These are phyloP conservation scores for Zaprionus bogoriensis DNA, from an alignment of 2,888 invertebrate genomes.

Conservation along the genomic window DNA sequence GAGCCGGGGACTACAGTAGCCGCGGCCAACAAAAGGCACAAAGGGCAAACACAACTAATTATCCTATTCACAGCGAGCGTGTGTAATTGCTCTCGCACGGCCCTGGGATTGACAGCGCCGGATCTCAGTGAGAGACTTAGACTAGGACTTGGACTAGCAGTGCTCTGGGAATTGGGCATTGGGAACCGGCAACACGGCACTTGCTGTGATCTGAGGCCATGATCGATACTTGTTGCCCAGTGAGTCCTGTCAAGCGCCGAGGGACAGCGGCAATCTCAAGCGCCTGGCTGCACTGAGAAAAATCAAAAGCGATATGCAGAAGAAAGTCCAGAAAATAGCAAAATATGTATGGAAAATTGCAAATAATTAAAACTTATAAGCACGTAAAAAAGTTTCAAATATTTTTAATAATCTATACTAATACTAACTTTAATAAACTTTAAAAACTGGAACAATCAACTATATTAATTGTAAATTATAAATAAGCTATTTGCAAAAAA, in stretches of 20 bases:
- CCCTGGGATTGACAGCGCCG: background rate
- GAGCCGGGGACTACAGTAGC: slow-evolving; percentile 50
- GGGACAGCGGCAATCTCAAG: slow-evolving; percentile 5
- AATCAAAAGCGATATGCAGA: background rate
- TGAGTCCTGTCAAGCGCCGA: slow-evolving; percentile 21
- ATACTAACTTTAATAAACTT: no score
- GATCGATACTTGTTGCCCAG: slow-evolving; percentile 33
- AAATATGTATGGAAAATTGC: no score
- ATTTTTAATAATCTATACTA: no score
- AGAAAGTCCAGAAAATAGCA: no score
- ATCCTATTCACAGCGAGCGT: slow-evolving; percentile 72
- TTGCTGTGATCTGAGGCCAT: slow-evolving; percentile 7
- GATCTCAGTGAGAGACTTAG: background rate
- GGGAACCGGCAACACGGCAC: slow-evolving; percentile 29
- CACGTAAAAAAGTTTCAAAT: no score
- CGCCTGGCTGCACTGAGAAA: background rate
- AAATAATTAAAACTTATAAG: no score
- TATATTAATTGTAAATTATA: no score
- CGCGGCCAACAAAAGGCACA: slow-evolving; percentile 63
- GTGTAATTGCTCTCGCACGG: slow-evolving; percentile 58
- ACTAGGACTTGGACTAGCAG: slow-evolving; percentile 9
- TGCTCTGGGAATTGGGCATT: slow-evolving; percentile 15
- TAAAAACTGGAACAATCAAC: no score
- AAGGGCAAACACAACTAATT: slow-evolving; percentile 68
- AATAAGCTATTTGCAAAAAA: no score